phyloP scores from a whole-genome alignment of 2,113 vertebrate species.

The Pogonocichla stellata region DNA sequence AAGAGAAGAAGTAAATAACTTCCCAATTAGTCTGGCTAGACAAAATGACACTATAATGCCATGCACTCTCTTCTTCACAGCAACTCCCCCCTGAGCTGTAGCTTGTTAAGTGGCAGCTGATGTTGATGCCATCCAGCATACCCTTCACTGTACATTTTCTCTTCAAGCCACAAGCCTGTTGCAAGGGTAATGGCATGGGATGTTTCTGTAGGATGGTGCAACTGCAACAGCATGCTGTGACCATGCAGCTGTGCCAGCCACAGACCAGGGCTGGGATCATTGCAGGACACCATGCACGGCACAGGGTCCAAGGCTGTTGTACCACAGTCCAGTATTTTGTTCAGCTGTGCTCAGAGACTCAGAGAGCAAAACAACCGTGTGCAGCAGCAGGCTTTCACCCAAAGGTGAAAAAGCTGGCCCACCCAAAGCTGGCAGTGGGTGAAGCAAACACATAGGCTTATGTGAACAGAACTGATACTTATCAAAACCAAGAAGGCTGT shows the following conservation, averaged over 20 bases:
- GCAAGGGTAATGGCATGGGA: not conserved
- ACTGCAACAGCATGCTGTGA: fast-evolving
- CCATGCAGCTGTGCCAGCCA: fast-evolving
- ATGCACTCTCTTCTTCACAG: not conserved
- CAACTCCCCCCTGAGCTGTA: not conserved
- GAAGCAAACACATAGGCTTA: not conserved
- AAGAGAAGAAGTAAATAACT: not conserved
- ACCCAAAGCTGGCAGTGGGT: not conserved
- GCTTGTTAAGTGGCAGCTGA: not conserved
- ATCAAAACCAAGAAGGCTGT: not conserved
- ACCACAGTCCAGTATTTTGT: fast-evolving
- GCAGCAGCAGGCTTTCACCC: not conserved
- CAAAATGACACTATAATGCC: not conserved
- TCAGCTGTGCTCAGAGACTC: not conserved
- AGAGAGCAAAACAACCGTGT: not conserved
- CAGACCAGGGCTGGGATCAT: not conserved
- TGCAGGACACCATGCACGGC: not conserved
- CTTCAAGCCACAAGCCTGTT: not conserved
- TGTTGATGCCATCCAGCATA: not conserved
- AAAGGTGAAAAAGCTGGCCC: not conserved
- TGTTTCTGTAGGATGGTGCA: not conserved
- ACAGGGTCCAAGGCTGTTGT: not conserved
- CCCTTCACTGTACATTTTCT: not conserved
- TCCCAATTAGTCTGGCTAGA: not conserved
- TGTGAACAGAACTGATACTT: not conserved